Conservation (phyloP, 2,888 invertebrate genomes). For the Pseudococcus viburni region DNA sequence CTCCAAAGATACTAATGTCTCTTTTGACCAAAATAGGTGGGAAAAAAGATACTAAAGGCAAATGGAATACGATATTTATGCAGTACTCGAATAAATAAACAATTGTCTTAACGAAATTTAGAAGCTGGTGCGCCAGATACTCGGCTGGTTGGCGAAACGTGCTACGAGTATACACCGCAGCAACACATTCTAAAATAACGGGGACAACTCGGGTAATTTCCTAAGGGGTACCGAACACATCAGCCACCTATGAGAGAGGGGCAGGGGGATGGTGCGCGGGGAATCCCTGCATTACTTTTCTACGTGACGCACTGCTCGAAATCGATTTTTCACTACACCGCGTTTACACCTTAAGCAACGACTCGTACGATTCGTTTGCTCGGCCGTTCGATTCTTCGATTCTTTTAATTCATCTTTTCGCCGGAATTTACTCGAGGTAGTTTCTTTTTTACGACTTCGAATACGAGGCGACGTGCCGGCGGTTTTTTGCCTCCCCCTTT, state of each 20-base stretch:
- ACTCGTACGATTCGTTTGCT: slow-evolving; percentile 40
- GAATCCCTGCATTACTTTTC: slow-evolving; percentile 63
- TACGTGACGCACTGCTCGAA: slow-evolving; percentile 60
- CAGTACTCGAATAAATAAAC: slow-evolving; percentile 52
- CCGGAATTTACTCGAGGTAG: neutral
- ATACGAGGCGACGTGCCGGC: too few species aligned
- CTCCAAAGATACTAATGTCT: too few species aligned
- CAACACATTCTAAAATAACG: slow-evolving; percentile 52
- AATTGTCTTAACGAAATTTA: slow-evolving; percentile 8
- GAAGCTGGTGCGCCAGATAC: neutral
- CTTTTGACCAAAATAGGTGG: neutral
- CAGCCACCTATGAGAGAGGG: neutral
- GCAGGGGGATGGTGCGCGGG: neutral
- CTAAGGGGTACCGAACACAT: slow-evolving; percentile 58
- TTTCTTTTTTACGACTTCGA: neutral
- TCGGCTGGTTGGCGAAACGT: neutral
- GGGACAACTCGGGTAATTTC: slow-evolving; percentile 61
- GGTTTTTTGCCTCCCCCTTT: neutral
- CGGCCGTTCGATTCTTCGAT: slow-evolving; percentile 50
- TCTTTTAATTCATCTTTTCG: slow-evolving; percentile 63
- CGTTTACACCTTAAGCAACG: slow-evolving; percentile 36
- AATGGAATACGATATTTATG: slow-evolving; percentile 52
- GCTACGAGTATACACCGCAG: neutral
- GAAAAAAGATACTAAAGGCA: neutral
- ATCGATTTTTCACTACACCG: slow-evolving; percentile 60